Conservation (phyloP, 2,888 invertebrate genomes). For the Cabera pusaria region DNA sequence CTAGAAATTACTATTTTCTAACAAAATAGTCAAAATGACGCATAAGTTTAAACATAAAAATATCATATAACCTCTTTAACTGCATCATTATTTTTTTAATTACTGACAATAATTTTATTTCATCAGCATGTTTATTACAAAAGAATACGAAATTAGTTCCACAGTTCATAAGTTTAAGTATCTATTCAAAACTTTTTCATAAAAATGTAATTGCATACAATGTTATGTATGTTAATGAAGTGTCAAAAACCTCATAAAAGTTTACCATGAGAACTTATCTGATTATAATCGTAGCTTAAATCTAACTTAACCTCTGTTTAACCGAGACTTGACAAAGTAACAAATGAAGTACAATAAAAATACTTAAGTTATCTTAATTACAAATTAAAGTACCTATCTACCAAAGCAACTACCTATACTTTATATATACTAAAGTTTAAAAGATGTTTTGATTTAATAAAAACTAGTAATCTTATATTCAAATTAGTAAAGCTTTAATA, state of each 20-base stretch:
- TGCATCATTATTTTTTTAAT: conserved; percentile 26
- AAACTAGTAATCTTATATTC: no score
- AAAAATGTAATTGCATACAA: conserved; percentile 24
- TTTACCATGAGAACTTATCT: conserved; percentile 31
- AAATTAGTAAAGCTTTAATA: no score
- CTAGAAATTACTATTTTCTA: no score
- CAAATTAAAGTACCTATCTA: no score
- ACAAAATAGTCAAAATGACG: background rate
- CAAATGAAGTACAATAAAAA: no score
- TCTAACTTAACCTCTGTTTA: conserved; percentile 10
- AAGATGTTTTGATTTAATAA: no score
- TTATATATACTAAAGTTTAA: no score
- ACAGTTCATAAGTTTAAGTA: conserved; percentile 35
- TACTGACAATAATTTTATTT: conserved; percentile 17
- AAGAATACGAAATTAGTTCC: conserved; percentile 28
- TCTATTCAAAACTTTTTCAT: conserved; percentile 33
- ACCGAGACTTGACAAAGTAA: conserved; percentile 1
- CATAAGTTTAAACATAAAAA: background rate
- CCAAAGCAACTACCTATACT: no score
- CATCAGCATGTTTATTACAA: conserved; percentile 28
- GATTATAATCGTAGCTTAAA: conserved; percentile 25
- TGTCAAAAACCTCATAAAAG: conserved; percentile 35
- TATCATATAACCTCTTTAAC: conserved; percentile 4
- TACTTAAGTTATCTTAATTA: no score
- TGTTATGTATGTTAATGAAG: conserved; percentile 31